Evolutionary conservation across 1,140 invertebrate genomes (phyloP).

Genomic region (Drosophila santomea): DNA sequence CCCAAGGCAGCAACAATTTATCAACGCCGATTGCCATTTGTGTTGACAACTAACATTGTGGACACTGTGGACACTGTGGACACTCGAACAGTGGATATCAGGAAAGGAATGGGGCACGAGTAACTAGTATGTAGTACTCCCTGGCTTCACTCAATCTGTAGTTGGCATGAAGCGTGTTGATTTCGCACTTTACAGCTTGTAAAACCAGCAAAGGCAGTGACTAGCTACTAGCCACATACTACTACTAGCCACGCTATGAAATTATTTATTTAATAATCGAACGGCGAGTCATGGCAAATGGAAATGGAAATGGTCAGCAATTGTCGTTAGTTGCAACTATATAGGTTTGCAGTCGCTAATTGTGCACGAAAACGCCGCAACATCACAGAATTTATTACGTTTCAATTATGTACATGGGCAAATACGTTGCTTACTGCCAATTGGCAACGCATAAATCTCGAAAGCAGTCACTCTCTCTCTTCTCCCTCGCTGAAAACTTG

Average conservation of each 20-base stretch:
- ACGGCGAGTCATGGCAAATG: constrained; percentile 62
- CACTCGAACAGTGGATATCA: constrained; percentile 32
- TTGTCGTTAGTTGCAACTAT: constrained; percentile 47
- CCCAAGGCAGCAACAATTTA: constrained; percentile 81
- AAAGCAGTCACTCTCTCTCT: constrained; percentile 11
- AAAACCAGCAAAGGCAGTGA: constrained; percentile 60
- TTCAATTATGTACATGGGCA: constrained; percentile 81
- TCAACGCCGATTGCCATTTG: constrained; percentile 80
- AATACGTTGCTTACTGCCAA: constrained; percentile 66
- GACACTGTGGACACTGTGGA: constrained; percentile 54
- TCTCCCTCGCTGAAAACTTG: constrained; percentile 21
- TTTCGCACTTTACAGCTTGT: constrained; percentile 83
- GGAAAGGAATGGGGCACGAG: constrained; percentile 35
- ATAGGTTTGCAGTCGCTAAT: constrained; percentile 55
- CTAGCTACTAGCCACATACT: constrained; percentile 11
- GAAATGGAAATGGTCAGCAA: constrained; percentile 76
- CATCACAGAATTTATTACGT: constrained; percentile 76
- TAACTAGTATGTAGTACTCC: constrained; percentile 3
- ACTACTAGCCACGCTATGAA: constrained; percentile 57
- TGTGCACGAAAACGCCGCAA: constrained; percentile 65
- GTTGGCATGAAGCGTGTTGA: constrained; percentile 81
- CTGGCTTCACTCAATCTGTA: constrained; percentile 40
- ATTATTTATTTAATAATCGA: constrained; percentile 82
- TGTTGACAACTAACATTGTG: constrained; percentile 79
- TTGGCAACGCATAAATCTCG: constrained; percentile 77